A percentile compares a stretch with the other conserved stretches of the same genome.
Conservation (phyloP, 2,797 vertebrate genomes). For the Psittacula echo region DNA sequence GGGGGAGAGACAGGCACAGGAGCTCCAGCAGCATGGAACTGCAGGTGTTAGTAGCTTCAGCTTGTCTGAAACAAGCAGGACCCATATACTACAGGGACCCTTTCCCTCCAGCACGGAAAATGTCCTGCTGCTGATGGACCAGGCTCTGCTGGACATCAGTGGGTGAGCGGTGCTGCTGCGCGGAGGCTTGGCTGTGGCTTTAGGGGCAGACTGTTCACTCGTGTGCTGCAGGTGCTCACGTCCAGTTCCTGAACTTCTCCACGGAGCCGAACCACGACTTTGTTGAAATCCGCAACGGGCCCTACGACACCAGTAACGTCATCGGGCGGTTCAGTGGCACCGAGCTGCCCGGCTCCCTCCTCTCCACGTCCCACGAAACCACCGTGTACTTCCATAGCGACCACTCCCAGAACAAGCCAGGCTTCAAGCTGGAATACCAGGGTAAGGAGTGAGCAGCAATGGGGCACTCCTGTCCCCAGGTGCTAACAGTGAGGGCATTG, state of each 20-base stretch:
- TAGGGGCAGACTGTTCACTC: not conserved
- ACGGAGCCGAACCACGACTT: constrained; percentile 97
- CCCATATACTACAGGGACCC: rapidly evolving
- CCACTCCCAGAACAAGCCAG: constrained; percentile 97
- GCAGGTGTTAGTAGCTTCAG: rapidly evolving
- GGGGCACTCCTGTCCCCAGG: not conserved
- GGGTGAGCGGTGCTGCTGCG: not conserved
- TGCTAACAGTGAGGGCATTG: not conserved
- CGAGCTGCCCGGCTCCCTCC: constrained; percentile 86
- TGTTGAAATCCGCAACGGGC: constrained; percentile 94
- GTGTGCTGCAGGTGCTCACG: constrained; percentile 85
- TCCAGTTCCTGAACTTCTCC: constrained; percentile 98
- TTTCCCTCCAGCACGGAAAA: rapidly evolving
- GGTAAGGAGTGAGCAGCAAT: constrained; percentile 75
- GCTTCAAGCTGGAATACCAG: constrained; percentile 96
- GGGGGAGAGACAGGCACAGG: not conserved
- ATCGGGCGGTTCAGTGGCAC: constrained; percentile 93
- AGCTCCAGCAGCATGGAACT: not conserved
- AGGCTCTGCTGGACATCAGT: rapidly evolving
- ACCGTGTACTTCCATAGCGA: constrained; percentile 96
- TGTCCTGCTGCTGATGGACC: not conserved
- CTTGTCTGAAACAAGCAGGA: not conserved
- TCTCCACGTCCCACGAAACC: constrained; percentile 96
- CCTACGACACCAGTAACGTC: constrained; percentile 91
- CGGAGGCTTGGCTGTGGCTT: not conserved